Percentiles rank a stretch among this genome's conserved stretches.
These are phyloP conservation scores for Ctena decussata DNA, from an alignment of 2,888 invertebrate species.

Conservation along the genomic window DNA sequence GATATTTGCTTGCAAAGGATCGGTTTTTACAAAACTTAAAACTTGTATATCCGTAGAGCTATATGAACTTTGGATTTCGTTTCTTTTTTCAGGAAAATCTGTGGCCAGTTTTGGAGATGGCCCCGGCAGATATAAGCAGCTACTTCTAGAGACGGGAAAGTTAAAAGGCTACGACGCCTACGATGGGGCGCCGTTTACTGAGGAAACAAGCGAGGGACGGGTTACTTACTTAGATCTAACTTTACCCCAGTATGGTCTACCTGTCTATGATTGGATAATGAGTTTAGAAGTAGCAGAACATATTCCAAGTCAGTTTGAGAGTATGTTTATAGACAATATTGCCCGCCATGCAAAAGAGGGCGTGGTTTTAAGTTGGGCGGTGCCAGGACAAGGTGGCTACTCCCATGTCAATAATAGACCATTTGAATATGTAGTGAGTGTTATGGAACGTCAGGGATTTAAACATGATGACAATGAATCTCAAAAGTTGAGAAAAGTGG, in stretches of 20 bases:
- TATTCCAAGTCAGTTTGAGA: conserved; percentile 67
- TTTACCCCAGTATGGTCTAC: conserved; percentile 70
- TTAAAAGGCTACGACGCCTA: conserved; percentile 64
- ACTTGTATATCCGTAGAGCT: too few species aligned
- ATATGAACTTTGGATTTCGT: too few species aligned
- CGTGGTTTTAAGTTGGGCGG: conserved; percentile 71
- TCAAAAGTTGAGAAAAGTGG: conserved; percentile 23
- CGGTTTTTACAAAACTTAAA: too few species aligned
- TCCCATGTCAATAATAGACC: conserved; percentile 66
- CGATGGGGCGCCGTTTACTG: conserved; percentile 71
- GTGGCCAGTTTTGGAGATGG: conserved; percentile 75
- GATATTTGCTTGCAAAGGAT: too few species aligned
- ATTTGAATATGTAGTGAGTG: conserved; percentile 47
- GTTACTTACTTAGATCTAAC: conserved; percentile 71
- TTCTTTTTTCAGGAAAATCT: too few species aligned
- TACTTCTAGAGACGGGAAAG: conserved; percentile 48
- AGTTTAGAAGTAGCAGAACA: conserved; percentile 74
- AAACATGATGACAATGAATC: conserved; percentile 42
- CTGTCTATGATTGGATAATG: conserved; percentile 70
- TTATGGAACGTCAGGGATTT: conserved; percentile 55
- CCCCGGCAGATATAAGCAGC: conserved; percentile 67
- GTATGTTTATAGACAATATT: conserved; percentile 66
- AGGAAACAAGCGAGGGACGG: conserved; percentile 61
- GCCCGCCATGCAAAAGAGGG: conserved; percentile 66
- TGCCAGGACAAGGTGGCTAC: conserved; percentile 67